These are phyloP conservation scores for Callimorpha dominula DNA, from an alignment of 2,888 invertebrate species.

Conservation along the genomic window DNA sequence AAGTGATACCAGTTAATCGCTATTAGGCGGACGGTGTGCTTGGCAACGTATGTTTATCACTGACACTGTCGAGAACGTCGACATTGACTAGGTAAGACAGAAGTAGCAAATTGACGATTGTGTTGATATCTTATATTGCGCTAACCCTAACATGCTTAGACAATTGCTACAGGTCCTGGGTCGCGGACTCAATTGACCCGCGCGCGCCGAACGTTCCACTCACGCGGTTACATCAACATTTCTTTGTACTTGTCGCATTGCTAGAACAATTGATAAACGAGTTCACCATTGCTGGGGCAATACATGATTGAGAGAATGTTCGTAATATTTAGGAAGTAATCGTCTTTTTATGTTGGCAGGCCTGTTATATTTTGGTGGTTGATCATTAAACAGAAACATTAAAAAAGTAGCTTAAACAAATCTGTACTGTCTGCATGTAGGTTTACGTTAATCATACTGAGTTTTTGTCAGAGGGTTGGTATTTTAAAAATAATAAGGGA, in stretches of 20 bases:
- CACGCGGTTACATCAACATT: slow-evolving; percentile 8
- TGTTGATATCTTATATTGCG: not conserved
- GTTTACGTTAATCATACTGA: not conserved
- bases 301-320: not conserved
- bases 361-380: not conserved
- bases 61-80: too few relatives aligned
- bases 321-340: not conserved
- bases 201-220: slow-evolving; percentile 19
- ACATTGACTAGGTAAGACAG: not conserved
- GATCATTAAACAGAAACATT: not conserved
- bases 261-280: slow-evolving; percentile 4
- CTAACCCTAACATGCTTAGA: slow-evolving; percentile 21
- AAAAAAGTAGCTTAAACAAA: not conserved
- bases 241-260: slow-evolving; percentile 5
- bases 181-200: slow-evolving; percentile 34
- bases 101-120: not conserved
- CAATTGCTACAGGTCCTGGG: slow-evolving; percentile 36
- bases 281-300: not conserved
- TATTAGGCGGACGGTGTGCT: too few relatives aligned
- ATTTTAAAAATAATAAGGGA: not conserved
- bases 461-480: not conserved
- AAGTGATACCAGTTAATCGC: too few relatives aligned
- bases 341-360: too few relatives aligned
- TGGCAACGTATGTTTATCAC: too few relatives aligned
- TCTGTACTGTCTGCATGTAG: not conserved